These are phyloP conservation scores for Drosophila ochracea DNA, from an alignment of 2,888 invertebrate genomes.

Conservation along the genomic window DNA sequence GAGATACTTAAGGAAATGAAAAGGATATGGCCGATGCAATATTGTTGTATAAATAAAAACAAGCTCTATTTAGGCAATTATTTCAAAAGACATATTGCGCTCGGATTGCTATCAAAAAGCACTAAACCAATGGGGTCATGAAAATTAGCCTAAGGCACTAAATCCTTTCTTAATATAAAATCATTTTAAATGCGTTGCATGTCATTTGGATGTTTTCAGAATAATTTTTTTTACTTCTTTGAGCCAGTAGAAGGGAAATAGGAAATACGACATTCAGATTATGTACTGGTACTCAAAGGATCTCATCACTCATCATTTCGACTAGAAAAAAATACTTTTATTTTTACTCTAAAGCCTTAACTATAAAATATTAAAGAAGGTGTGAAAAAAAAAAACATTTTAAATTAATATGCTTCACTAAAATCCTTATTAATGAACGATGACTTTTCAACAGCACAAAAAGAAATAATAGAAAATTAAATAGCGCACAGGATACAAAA, in stretches of 20 bases:
- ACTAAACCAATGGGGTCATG: not conserved
- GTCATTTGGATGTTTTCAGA: not conserved
- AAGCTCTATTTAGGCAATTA: not conserved
- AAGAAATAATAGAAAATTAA: not conserved
- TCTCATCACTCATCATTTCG: not conserved
- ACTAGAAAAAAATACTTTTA: not conserved
- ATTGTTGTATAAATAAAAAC: too few relatives aligned
- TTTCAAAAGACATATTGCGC: not conserved
- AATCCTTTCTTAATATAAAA: not conserved
- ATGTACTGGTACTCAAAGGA: not conserved
- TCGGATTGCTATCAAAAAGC: not conserved
- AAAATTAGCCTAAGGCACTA: not conserved
- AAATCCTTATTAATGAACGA: not conserved
- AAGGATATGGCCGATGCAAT: too few relatives aligned
- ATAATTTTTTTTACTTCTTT: not conserved
- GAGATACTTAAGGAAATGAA: not conserved
- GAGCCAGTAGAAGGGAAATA: not conserved
- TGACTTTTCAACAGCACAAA: not conserved
- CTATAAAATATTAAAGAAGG: too few relatives aligned
- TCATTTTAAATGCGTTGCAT: not conserved
- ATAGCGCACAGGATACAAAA: constrained; percentile 25
- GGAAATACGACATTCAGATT: not conserved
- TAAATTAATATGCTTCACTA: not conserved
- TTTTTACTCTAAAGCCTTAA: not conserved
- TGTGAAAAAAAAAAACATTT: not conserved